Evolutionary conservation across 2,113 vertebrate species (phyloP), one percentile per base, ranked within the genome.

Genomic region (Salvelinus sp.): DNA sequence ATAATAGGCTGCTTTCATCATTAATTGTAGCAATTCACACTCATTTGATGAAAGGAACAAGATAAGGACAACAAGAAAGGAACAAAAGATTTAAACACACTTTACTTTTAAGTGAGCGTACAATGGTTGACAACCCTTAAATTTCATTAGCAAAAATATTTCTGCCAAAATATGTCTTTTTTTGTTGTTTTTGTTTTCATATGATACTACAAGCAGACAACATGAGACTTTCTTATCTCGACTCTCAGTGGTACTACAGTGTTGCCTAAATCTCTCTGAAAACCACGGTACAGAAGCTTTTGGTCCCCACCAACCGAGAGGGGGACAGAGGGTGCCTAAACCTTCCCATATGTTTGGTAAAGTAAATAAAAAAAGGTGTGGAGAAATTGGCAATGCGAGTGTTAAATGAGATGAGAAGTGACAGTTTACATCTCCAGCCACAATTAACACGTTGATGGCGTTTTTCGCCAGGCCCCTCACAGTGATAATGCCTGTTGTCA

Each of bases 401-500:
- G 97, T 98, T 96, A 95, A 98, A 96, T 95, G 94, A 95, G 95
- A 98, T 96, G 95, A 95, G 95, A 97, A 96, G 96, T 98, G 98
- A 99, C 98, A 98, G 96, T 97, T 98, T 98, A 98, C 96, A 98
- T 97, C 97, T 95, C 95, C 82, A 79, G 96, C 94, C 96, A 98
- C 97, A 99, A 99, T 99, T 98, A 99, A 98, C 97, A 98, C 96
- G 92, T 98, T 97, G 96, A 97, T 97, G 97, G 95, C 93, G 95
- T 96, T 97, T 98, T 97, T 98, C 93, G 93, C 95, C 93, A 91
- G 94, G 93, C 96, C 96, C 95, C 96, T 96, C 95, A 94, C 96
- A 96, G 97, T 97, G 97, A 99, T 99, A 97, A 99, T 99, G 97
- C 96, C 97, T 96, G 96, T 98, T 99, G 97, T 99, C 98, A 99